Conservation (phyloP, 2,113 vertebrate genomes). For the Coregonus clupeaformis region DNA sequence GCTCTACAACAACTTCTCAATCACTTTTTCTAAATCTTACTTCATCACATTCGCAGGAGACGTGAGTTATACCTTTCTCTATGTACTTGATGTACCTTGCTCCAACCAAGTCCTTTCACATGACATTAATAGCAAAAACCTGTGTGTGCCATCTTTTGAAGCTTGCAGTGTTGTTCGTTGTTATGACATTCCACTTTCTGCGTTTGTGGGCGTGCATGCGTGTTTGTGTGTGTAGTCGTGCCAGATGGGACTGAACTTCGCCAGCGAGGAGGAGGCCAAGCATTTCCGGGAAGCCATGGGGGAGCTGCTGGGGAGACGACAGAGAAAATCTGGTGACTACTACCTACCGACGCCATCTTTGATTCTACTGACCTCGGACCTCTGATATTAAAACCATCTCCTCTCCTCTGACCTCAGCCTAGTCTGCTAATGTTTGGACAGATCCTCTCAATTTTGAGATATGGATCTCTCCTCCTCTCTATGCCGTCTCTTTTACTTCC, state of each 20-base stretch:
- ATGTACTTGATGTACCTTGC: too few species aligned
- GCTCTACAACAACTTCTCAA: slow-evolving; percentile 88
- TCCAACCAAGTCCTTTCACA: too few species aligned
- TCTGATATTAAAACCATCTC: neutral
- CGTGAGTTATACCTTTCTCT: slow-evolving; percentile 68
- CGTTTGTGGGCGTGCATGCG: neutral
- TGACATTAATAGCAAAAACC: neutral
- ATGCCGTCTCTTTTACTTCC: neutral
- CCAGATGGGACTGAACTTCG: slow-evolving; percentile 97
- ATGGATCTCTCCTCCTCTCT: neutral
- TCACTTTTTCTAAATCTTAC: slow-evolving; percentile 82
- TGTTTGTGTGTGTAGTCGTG: slow-evolving; percentile 54
- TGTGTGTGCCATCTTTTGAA: neutral
- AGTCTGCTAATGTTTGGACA: too few species aligned
- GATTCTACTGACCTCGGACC: neutral
- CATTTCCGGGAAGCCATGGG: slow-evolving; percentile 76
- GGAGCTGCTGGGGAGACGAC: slow-evolving; percentile 80
- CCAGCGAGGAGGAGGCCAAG: slow-evolving; percentile 93
- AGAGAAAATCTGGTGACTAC: slow-evolving; percentile 87
- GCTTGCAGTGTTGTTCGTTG: neutral
- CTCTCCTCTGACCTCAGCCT: too few species aligned
- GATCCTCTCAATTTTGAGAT: too few species aligned
- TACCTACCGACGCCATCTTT: slow-evolving; percentile 51
- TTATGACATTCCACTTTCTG: neutral
- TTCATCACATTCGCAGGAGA: slow-evolving; percentile 97